Base-by-base conservation (phyloP, 2,797 vertebrate species). In the Coregonus suidteri region DNA sequence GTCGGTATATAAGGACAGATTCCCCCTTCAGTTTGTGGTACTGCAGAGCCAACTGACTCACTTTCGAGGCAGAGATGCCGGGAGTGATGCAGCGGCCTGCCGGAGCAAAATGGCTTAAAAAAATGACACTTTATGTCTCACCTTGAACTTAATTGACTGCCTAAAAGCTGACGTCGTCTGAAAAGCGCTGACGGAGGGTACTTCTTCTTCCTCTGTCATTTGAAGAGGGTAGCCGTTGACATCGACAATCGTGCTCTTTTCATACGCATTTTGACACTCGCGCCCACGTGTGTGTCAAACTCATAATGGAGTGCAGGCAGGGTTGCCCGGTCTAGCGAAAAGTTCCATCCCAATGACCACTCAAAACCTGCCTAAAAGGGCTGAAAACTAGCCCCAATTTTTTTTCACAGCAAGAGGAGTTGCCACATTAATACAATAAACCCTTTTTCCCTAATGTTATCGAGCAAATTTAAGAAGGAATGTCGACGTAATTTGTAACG, bases 61-160 rank as follows among this genome's bases (percentile, higher is more conserved):
- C 85, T 89, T 88, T 87, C 83, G 75, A 85, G 82, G 77, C 75
- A 83, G 85, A 88, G 80, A 91, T 75, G 4, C 59, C 59, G 5
- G 59, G 59, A 62, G 1, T n/a, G 20, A 62, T 9, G n/a, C 59
- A 9, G n/a, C 20, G 3, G 20, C 41, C 41, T 47, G 41, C 41
- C 9, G 9, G 41, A 62, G 59, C 59, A 16, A 62, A 62, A 25
- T 13, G 20, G 18, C 3, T 25, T 1, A 0, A 7, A 11, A 25
- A n/a, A n/a, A 25, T 4, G 7, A 25, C 59, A 25, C 7, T 15
- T 62, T 20, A 25, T 62, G 59, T 62, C 20, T 25, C 20, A 62
- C 20, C 59, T 62, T 62, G 59, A 62, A 62, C 20, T 25, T 2
- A 25, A 62, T 62, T 62, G 20, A 62, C 59, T 62, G 59, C 59